Percentiles rank a stretch among this genome's conserved stretches.
phyloP scores from a whole-genome alignment of 2,888 invertebrate species.

The Acleris sparsana region DNA sequence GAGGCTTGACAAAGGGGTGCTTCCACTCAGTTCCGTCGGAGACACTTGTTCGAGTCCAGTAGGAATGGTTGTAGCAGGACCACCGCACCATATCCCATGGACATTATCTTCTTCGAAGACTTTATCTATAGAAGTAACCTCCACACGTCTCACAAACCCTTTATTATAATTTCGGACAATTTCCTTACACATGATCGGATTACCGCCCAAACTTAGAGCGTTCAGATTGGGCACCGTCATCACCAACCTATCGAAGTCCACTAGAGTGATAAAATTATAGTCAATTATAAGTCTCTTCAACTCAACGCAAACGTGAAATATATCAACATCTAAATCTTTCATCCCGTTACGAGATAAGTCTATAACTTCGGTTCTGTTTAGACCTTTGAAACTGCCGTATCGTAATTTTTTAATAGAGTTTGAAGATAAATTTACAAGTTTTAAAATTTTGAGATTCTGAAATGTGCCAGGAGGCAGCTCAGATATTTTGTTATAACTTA shows the following conservation, averaged over 20 bases:
- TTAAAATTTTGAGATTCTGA: conserved; percentile 60
- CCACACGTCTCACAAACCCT: conserved; percentile 50
- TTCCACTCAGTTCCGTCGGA: conserved; percentile 2
- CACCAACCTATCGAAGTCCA: conserved; percentile 64
- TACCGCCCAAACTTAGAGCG: conserved; percentile 69
- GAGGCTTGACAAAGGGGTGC: conserved; percentile 27
- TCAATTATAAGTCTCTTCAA: conserved; percentile 65
- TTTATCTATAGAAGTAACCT: conserved; percentile 70
- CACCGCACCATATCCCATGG: conserved; percentile 71
- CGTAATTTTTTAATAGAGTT: conserved; percentile 60
- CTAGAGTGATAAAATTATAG: conserved; percentile 63
- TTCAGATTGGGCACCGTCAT: conserved; percentile 56
- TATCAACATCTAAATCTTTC: conserved; percentile 57
- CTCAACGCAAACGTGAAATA: conserved; percentile 70
- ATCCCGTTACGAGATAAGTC: conserved; percentile 70
- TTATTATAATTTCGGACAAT: conserved; percentile 59
- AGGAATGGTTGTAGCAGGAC: conserved; percentile 41
- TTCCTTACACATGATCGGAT: conserved; percentile 69
- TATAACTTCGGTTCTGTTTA: conserved; percentile 62
- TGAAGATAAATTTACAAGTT: conserved; percentile 64
- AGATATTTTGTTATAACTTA: conserved; percentile 62
- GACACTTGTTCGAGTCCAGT: not conserved
- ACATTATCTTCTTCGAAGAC: conserved; percentile 75
- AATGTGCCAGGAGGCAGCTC: conserved; percentile 67
- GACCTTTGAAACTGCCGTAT: conserved; percentile 67